phyloP scores from a whole-genome alignment of 2,113 vertebrate species.

The Myodes glareolus region DNA sequence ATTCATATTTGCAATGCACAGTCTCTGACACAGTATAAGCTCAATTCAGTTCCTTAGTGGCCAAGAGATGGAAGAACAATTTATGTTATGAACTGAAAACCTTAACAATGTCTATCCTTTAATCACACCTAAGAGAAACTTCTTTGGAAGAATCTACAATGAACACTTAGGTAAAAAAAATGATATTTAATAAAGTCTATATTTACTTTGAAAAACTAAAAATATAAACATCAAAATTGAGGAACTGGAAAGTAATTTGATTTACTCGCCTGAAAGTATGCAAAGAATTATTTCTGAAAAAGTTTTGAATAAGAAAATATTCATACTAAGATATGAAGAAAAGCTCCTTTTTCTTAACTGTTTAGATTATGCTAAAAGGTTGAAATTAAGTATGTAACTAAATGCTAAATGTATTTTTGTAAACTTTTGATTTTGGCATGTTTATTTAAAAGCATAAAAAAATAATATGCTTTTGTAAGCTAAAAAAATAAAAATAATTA shows the following conservation, averaged over 20 bases:
- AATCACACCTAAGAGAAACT: not conserved
- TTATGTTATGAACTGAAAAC: not conserved
- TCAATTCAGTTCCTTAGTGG: not conserved
- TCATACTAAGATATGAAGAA: not conserved
- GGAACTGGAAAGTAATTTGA: slow-evolving; percentile 29
- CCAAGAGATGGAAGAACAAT: slow-evolving; percentile 36
- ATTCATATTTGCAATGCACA: not conserved
- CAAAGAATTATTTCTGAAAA: not conserved
- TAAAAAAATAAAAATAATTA: not conserved
- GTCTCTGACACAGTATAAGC: not conserved
- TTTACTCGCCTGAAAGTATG: not conserved
- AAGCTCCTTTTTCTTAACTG: not conserved
- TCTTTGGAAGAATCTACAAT: not conserved
- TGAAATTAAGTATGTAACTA: not conserved
- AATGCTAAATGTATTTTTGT: not conserved
- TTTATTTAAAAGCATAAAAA: slow-evolving; percentile 52
- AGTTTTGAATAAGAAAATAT: slow-evolving; percentile 34
- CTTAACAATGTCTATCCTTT: not conserved
- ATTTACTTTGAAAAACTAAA: slow-evolving; percentile 56
- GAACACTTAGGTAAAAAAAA: slow-evolving; percentile 9
- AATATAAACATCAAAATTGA: slow-evolving; percentile 12
- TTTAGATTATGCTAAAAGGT: not conserved
- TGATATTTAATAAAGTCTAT: slow-evolving; percentile 24
- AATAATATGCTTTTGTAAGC: not conserved
- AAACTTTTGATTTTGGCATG: slow-evolving; percentile 3